phyloP scores from a whole-genome alignment of 2,797 vertebrate species.

The Danio choprae region DNA sequence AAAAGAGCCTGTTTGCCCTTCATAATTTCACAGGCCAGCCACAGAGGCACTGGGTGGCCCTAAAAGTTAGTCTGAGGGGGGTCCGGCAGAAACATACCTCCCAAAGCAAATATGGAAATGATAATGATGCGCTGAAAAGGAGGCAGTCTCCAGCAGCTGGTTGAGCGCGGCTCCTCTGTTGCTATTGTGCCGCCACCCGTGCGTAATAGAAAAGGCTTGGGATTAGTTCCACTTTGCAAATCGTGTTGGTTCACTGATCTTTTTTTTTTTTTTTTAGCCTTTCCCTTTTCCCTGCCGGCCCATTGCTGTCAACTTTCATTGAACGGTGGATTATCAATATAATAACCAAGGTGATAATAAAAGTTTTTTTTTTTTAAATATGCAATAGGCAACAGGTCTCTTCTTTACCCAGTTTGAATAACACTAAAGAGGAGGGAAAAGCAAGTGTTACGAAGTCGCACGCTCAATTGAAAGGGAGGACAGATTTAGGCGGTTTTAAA shows the following conservation, averaged over 20 bases:
- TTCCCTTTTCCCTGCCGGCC: slow-evolving; percentile 6
- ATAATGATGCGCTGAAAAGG: slow-evolving; percentile 61
- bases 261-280: slow-evolving; percentile 15
- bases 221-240: slow-evolving; percentile 74
- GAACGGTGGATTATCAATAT: slow-evolving; percentile 63
- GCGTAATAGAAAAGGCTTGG: slow-evolving; percentile 58
- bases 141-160: slow-evolving; percentile 59
- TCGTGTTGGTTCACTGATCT: slow-evolving; percentile 66
- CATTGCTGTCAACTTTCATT: slow-evolving; percentile 57
- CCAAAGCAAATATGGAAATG: slow-evolving; percentile 66
- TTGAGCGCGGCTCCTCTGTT: slow-evolving; percentile 43
- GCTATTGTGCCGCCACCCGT: slow-evolving; percentile 57
- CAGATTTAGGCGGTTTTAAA: slow-evolving; percentile 52
- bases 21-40: not conserved
- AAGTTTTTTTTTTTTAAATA: slow-evolving; percentile 48
- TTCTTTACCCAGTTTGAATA: slow-evolving; percentile 36
- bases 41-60: slow-evolving; percentile 79
- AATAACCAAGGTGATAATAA: slow-evolving; percentile 57
- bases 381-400: slow-evolving; percentile 58
- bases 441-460: slow-evolving; percentile 36
- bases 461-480: slow-evolving; percentile 45
- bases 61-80: slow-evolving; percentile 68
- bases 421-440: slow-evolving; percentile 14
- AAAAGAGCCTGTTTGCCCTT: no score
- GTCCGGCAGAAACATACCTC: slow-evolving; percentile 53